Percentiles rank a stretch among this genome's conserved stretches.
phyloP scores from a whole-genome alignment of 2,797 vertebrate species.

The Tachyglossus aculeatus region DNA sequence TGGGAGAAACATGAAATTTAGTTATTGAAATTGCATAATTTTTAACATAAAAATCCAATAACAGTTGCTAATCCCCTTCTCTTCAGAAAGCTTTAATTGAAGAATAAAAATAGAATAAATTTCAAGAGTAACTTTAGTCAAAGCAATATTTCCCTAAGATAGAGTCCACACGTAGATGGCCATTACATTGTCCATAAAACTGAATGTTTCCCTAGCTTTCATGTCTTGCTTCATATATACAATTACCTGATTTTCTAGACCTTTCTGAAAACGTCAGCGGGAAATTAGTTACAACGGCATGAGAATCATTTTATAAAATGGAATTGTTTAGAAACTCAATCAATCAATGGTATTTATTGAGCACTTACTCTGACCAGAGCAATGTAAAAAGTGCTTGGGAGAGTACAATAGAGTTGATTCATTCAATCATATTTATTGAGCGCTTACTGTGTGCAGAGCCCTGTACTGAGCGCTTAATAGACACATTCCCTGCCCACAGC shows the following conservation, averaged over 20 bases:
- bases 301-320: constrained; percentile 22
- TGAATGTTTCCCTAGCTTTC: constrained; percentile 22
- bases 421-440: too few species aligned
- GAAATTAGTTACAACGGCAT: constrained; percentile 16
- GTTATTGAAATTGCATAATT: constrained; percentile 63
- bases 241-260: background rate
- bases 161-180: background rate
- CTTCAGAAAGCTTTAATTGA: constrained; percentile 62
- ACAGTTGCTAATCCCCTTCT: constrained; percentile 64
- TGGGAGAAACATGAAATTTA: constrained; percentile 60
- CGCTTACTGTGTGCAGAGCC: too few species aligned
- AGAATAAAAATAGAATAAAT: constrained; percentile 60
- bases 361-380: too few species aligned
- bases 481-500: too few species aligned
- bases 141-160: constrained; percentile 42
- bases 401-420: too few species aligned
- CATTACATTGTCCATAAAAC: background rate
- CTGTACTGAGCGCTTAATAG: too few species aligned
- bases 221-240: constrained; percentile 48
- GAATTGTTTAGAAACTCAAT: constrained; percentile 14
- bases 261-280: too few species aligned
- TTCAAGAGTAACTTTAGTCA: constrained; percentile 48
- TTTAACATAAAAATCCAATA: constrained; percentile 66
- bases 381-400: too few species aligned
- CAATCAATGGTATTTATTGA: too few species aligned